phyloP scores from a whole-genome alignment of 2,797 vertebrate genomes.

The Morus bassanus region DNA sequence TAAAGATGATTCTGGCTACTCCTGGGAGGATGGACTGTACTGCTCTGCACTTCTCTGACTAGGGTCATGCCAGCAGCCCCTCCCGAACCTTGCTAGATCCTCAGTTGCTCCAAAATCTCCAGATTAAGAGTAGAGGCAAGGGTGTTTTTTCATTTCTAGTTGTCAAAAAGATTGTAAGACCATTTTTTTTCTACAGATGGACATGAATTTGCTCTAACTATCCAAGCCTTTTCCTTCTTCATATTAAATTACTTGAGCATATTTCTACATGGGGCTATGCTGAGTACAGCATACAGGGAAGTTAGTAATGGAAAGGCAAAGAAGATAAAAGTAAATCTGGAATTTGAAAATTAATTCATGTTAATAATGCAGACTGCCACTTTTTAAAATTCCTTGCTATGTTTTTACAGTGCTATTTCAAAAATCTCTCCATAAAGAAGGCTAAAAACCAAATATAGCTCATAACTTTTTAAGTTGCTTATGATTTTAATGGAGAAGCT shows the following conservation, averaged over 20 bases:
- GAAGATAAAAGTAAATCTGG: conserved; percentile 25
- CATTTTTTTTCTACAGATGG: not conserved
- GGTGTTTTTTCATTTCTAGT: not conserved
- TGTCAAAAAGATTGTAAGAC: not conserved
- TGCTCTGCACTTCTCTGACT: not conserved
- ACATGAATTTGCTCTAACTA: not conserved
- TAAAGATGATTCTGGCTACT: not conserved
- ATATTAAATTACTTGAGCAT: not conserved
- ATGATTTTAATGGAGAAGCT: not conserved
- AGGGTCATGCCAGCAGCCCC: not conserved
- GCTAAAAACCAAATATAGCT: not conserved
- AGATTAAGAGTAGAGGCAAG: not conserved
- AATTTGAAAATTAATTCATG: conserved; percentile 13
- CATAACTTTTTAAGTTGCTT: not conserved
- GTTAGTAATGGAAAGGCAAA: conserved; percentile 45
- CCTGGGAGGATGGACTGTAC: not conserved
- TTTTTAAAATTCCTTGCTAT: not conserved
- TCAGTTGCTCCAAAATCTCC: not conserved
- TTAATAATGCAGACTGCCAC: conserved; percentile 34
- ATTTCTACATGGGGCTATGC: not conserved
- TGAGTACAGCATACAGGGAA: not conserved
- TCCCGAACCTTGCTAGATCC: not conserved
- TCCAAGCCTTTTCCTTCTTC: conserved; percentile 1
- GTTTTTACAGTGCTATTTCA: not conserved
- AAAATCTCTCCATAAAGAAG: not conserved